phyloP scores from a whole-genome alignment of 2,888 invertebrate genomes.

The Liposcelis brunnea region DNA sequence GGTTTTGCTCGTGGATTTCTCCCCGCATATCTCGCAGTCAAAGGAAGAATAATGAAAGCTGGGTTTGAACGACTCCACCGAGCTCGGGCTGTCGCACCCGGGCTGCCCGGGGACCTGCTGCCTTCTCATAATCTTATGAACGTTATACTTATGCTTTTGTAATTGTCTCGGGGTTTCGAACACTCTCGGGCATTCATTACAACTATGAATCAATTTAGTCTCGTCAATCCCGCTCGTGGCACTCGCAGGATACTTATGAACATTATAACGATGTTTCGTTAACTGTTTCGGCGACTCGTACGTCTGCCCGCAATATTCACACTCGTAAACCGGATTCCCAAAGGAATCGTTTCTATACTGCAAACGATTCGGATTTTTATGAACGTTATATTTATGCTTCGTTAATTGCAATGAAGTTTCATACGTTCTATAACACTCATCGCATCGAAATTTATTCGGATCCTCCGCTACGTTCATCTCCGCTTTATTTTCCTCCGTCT shows the following conservation, averaged over 20 bases:
- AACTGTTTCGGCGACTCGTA: slow-evolving; percentile 4
- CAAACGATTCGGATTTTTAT: slow-evolving; percentile 4
- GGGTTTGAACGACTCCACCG: slow-evolving; percentile 3
- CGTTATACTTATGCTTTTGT: slow-evolving; percentile 5
- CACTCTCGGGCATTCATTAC: not conserved
- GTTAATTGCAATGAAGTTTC: slow-evolving; percentile 1
- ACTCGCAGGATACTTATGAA: not conserved
- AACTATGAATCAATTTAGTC: not conserved
- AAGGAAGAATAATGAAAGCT: slow-evolving; percentile 15
- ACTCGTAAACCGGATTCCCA: slow-evolving; percentile 4
- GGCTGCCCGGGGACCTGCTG: not conserved
- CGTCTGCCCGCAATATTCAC: slow-evolving; percentile 2
- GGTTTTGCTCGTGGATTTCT: slow-evolving; percentile 30
- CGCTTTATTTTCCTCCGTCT: not conserved
- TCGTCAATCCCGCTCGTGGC: not conserved
- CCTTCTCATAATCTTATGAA: not conserved
- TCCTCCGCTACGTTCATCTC: not conserved
- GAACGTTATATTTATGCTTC: slow-evolving; percentile 6
- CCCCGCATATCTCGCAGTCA: slow-evolving; percentile 31
- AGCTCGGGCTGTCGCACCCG: slow-evolving; percentile 2
- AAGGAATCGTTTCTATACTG: slow-evolving; percentile 2
- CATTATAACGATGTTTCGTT: slow-evolving; percentile 7
- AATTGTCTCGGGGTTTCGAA: slow-evolving; percentile 3
- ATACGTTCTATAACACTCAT: not conserved
- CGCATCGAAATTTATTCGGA: slow-evolving; percentile 1